Evolutionary conservation across 2,888 invertebrate genomes (phyloP).

Genomic region (Tyria jacobaeae): DNA sequence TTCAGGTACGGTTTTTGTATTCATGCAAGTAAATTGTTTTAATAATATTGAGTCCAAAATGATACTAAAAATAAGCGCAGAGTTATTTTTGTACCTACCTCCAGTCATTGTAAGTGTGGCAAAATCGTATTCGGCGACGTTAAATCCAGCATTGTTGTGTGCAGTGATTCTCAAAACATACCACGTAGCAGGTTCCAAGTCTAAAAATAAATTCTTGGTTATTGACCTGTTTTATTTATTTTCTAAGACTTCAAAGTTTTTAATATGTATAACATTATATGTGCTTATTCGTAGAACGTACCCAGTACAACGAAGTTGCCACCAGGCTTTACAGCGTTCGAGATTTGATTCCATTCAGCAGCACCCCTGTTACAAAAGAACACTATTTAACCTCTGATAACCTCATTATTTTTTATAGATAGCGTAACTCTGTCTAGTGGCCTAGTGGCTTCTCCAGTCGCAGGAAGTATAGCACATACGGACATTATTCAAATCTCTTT

Average conservation of each 20-base stretch:
- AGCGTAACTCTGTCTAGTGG: too few species aligned
- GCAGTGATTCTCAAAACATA: slow-evolving; percentile 96
- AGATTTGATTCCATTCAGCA: slow-evolving; percentile 97
- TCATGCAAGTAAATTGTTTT: slow-evolving; percentile 11
- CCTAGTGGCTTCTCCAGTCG: too few species aligned
- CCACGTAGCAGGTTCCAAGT: slow-evolving; percentile 97
- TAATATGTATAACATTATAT: too few species aligned
- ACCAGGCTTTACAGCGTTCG: slow-evolving; percentile 96
- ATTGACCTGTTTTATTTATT: neutral
- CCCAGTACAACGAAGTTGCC: slow-evolving; percentile 95
- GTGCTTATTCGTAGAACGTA: slow-evolving; percentile 45
- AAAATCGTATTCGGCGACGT: slow-evolving; percentile 97
- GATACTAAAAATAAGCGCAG: neutral
- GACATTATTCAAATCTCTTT: too few species aligned
- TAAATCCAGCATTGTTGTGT: slow-evolving; percentile 98
- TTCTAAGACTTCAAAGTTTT: too few species aligned
- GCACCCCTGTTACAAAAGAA: slow-evolving; percentile 87
- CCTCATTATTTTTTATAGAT: too few species aligned
- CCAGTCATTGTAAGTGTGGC: slow-evolving; percentile 97
- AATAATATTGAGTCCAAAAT: neutral
- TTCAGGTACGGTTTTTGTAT: slow-evolving; percentile 73
- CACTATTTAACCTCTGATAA: neutral
- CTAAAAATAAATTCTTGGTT: slow-evolving; percentile 61
- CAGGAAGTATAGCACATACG: too few species aligned
- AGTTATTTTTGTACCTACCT: slow-evolving; percentile 87